Base-by-base conservation (phyloP, 2,888 invertebrate species). In the Blomia tropicalis region DNA sequence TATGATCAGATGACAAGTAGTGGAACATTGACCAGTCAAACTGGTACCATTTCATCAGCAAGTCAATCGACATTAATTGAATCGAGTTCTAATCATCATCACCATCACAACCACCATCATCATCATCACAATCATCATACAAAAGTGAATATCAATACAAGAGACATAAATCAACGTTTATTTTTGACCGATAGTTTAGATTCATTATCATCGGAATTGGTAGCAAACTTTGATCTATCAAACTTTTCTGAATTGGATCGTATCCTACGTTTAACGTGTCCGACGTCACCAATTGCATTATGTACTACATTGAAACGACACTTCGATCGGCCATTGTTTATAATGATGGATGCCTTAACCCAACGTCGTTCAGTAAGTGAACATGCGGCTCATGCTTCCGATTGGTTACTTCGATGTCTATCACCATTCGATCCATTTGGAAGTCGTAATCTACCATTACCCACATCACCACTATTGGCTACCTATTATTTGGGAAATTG, bases 321-420 rank as follows among this genome's bases (percentile, higher is more conserved):
- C 23, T 67, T 66, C 68, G 70, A 14, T 69, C 83, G 84, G 70
- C 84, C 82, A 0, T 74, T 87, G 66, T 76, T 87, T 65, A 83
- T 85, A 71, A 80, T 87, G 70, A 72, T 84, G 67, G 84, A 84
- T 70, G 81, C 82, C 71, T 74, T 84, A 44, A 79, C 80, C 70
- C 77, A 77, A 63, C 56, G 56, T 22, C 25, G 56, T 29, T 75
- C 76, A 67, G 79, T 76, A 69, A 79, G 77, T 69, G 76, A 81
- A 7, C 71, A 82, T 23, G 79, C 80, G 69, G 74, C 82, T 2
- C 77, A 83, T 58, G 80, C 85, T 0, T 82, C 83, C 68, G 81
- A 82, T 27, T 90, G 89, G 84, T 74, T 89, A 32, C 78, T 83
- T 7, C 78, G 79, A 66, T 75, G 77, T 19, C 75, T 89, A 3